These are phyloP conservation scores for Thomomys bottae DNA, from an alignment of 2,113 vertebrate genomes.

Conservation along the genomic window DNA sequence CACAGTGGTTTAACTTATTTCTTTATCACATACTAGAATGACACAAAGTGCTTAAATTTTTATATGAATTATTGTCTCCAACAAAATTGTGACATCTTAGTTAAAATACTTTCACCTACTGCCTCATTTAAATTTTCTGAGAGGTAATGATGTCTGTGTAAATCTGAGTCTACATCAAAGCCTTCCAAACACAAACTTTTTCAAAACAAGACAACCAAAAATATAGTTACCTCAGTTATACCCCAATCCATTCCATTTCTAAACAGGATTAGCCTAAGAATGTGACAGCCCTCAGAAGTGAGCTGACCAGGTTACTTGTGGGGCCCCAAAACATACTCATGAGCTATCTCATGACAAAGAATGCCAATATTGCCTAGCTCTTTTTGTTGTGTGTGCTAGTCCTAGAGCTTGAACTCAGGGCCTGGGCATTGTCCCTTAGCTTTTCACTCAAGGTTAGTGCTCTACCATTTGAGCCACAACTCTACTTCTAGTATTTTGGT, in stretches of 20 bases:
- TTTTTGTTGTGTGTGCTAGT: no score
- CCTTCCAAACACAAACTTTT: not conserved
- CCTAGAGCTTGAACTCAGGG: no score
- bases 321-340: no score
- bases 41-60: not conserved
- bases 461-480: no score
- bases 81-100: not conserved
- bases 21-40: not conserved
- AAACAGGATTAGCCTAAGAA: not conserved
- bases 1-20: not conserved
- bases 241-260: not conserved
- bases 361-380: not conserved
- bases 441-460: no score
- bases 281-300: not conserved
- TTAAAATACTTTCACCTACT: not conserved
- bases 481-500: no score
- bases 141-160: not conserved
- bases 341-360: no score
- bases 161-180: not conserved
- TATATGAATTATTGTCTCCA: not conserved
- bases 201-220: constrained; percentile 20
- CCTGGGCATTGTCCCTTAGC: no score
- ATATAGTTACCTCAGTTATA: not conserved
- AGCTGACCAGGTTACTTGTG: not conserved
- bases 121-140: not conserved